Evolutionary conservation across 2,113 vertebrate genomes (phyloP).

Genomic region (Tragelaphus imberbis): DNA sequence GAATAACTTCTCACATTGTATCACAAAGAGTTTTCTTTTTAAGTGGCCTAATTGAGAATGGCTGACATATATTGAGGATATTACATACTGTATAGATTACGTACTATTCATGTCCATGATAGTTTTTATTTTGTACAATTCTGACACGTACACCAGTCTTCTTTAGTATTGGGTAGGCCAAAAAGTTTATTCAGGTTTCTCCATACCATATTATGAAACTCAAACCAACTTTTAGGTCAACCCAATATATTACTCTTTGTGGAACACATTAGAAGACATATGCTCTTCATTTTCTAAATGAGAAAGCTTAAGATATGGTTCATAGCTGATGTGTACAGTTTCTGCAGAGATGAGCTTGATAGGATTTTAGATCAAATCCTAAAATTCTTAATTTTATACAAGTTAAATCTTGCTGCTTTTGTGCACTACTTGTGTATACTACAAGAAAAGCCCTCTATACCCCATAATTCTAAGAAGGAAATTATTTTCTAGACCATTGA

Average conservation of each 20-base stretch:
- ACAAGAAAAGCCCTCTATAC: neutral
- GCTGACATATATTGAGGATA: neutral
- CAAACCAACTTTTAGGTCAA: neutral
- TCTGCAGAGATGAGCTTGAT: neutral
- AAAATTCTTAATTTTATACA: neutral
- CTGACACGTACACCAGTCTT: neutral
- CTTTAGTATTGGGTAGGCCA: neutral
- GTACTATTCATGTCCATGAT: neutral
- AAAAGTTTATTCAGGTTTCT: neutral
- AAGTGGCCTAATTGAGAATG: neutral
- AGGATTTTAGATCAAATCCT: neutral
- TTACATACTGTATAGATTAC: neutral
- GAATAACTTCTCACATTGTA: neutral
- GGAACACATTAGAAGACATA: neutral
- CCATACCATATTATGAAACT: neutral
- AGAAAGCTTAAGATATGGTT: neutral
- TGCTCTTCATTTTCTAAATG: neutral
- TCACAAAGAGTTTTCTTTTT: neutral
- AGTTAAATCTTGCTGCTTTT: neutral
- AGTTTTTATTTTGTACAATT: neutral
- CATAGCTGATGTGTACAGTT: neutral
- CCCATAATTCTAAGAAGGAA: neutral
- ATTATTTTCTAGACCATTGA: neutral
- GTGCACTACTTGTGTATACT: neutral
- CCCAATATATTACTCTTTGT: neutral